Conservation (phyloP, 2,113 vertebrate genomes). For the Prietella phreatophila region DNA sequence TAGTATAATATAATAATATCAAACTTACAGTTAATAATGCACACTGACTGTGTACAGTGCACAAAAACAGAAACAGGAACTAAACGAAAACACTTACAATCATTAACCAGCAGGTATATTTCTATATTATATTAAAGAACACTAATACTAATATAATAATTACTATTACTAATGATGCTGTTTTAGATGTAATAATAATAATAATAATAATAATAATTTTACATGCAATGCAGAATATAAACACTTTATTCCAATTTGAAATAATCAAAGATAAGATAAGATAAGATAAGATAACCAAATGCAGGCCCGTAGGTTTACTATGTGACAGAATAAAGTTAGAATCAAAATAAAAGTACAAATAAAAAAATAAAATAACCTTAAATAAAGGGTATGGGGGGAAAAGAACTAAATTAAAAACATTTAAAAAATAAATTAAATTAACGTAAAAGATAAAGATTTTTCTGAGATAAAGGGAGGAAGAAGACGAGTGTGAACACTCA, state of each 20-base stretch:
- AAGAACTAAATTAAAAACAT: not conserved
- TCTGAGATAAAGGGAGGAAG: not conserved
- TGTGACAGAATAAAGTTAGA: not conserved
- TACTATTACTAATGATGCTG: not conserved
- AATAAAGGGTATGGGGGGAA: not conserved
- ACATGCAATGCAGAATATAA: not conserved
- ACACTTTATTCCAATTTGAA: not conserved
- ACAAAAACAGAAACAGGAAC: not conserved
- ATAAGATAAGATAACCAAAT: not conserved
- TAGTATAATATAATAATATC: not conserved
- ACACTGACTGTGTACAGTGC: not conserved
- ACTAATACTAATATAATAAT: too few relatives aligned
- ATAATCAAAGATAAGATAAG: not conserved
- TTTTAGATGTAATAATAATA: not conserved
- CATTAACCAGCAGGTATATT: not conserved
- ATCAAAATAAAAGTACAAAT: too few relatives aligned
- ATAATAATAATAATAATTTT: not conserved
- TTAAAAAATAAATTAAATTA: not conserved
- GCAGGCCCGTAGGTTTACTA: not conserved
- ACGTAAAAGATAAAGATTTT: not conserved
- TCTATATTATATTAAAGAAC: too few relatives aligned
- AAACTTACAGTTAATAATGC: not conserved
- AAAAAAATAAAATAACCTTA: not conserved
- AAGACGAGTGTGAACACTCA: slow-evolving; percentile 59
- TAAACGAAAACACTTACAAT: not conserved